Conservation (phyloP, 2,888 invertebrate genomes). For the Antheraea yamamai region DNA sequence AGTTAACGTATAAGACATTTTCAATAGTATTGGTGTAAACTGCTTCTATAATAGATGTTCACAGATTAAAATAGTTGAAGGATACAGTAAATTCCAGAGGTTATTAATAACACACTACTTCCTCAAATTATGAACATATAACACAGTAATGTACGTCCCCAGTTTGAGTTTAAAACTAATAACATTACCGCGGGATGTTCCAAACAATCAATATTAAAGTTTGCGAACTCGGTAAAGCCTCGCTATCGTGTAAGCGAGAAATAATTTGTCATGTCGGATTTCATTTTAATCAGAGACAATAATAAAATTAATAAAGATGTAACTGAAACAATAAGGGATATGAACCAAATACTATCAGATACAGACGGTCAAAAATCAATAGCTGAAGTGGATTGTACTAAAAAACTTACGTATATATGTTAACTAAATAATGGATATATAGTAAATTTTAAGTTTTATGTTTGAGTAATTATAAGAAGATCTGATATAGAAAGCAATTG, state of each 20-base stretch:
- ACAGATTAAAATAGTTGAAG: background rate
- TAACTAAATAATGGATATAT: no score
- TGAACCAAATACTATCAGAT: background rate
- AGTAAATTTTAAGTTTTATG: no score
- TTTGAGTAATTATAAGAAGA: no score
- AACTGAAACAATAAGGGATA: background rate
- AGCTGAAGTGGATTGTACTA: no score
- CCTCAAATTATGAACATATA: background rate
- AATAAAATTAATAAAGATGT: background rate
- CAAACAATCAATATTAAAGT: constrained; percentile 40
- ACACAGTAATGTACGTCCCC: background rate
- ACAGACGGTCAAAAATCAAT: no score
- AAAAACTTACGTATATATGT: no score
- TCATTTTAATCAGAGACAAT: background rate
- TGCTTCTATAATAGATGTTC: background rate
- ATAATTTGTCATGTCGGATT: background rate
- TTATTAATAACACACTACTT: background rate
- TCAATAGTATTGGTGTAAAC: background rate
- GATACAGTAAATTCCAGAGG: background rate
- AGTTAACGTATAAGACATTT: no score
- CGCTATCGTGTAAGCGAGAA: background rate
- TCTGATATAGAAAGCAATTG: no score
- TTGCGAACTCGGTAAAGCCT: constrained; percentile 3
- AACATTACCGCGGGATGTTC: constrained; percentile 28
- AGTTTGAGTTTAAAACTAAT: constrained; percentile 31